Evolutionary conservation across 2,797 vertebrate genomes (phyloP), one percentile per base, ranked within the genome.

Genomic region (Gymnoscopelus braueri): DNA sequence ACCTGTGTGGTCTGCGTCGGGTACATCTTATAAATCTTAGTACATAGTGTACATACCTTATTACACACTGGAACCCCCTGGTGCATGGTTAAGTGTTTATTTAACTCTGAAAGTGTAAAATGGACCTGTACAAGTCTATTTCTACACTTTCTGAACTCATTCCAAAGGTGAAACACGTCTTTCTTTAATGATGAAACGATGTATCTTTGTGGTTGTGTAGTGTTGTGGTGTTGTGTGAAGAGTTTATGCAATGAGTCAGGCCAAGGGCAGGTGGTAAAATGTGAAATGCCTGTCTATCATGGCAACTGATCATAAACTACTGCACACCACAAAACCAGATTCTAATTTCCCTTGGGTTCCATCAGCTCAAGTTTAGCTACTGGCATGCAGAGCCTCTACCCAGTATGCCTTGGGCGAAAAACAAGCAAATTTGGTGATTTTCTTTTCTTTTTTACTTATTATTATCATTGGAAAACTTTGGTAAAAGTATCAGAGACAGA

Each of bases 291-390:
- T 85, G 85, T 77, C 74, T 83, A 77, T 76, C 49, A 44, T 44
- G 39, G 76, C 81, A 78, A 82, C 71, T 63, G 72, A 89, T 85
- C 85, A 81, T 77, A 83, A 78, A 65, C 85, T 82, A 72, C 78
- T 75, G 39, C 39, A 8, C 9, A 44, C 9, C 32, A 35, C 32
- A 35, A 35, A 6, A 44, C 39, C 39, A 44, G 39, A 9, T 44
- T 44, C 39, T 44, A 44, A 44, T 44, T 44, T 44, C 39, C 39
- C 39, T 44, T 44, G 39, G 39, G 39, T 44, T 44, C 39, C 8
- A 44, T 44, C 39, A 44, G 39, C 39, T 7, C 8, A 44, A 44
- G 39, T 44, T 44, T 44, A 44, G 39, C 39, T 44, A 44, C 39
- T 10, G 39, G 39, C 39, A 44, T 44, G 39, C 39, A 44, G 39